These are phyloP conservation scores for Scolopax mira DNA, from an alignment of 2,113 vertebrate species.

Conservation along the genomic window DNA sequence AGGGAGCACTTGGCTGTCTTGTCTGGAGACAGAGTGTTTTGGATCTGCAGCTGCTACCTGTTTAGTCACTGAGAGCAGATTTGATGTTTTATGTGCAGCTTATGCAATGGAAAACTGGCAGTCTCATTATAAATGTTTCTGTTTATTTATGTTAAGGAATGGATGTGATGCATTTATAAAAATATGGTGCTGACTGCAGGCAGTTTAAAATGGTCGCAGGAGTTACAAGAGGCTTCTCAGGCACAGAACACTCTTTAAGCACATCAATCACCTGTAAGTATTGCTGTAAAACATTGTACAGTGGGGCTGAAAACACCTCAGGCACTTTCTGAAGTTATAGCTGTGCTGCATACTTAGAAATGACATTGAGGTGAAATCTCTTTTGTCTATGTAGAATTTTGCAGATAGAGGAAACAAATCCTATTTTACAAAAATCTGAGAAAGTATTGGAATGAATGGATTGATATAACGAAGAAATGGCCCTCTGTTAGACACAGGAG, in stretches of 20 bases:
- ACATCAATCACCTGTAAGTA: slow-evolving; percentile 69
- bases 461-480: slow-evolving; percentile 64
- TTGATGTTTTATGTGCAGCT: neutral
- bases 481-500: slow-evolving; percentile 67
- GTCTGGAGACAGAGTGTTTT: neutral
- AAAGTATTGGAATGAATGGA: slow-evolving; percentile 71
- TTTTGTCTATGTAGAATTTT: slow-evolving; percentile 60
- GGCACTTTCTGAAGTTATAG: slow-evolving; percentile 14
- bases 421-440: slow-evolving; percentile 74
- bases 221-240: slow-evolving; percentile 69
- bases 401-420: slow-evolving; percentile 65
- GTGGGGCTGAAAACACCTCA: neutral
- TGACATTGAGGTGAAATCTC: slow-evolving; percentile 19
- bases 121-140: neutral
- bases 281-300: neutral
- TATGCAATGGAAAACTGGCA: neutral
- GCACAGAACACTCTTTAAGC: slow-evolving; percentile 66
- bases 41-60: neutral
- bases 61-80: neutral
- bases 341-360: neutral
- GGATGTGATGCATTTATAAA: slow-evolving; percentile 68
- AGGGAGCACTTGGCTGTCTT: neutral
- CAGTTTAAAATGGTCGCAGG: slow-evolving; percentile 78
- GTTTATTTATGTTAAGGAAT: slow-evolving; percentile 68
- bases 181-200: slow-evolving; percentile 74